Evolutionary conservation across 2,797 vertebrate genomes (phyloP).

Genomic region (Antennarius maculatus): DNA sequence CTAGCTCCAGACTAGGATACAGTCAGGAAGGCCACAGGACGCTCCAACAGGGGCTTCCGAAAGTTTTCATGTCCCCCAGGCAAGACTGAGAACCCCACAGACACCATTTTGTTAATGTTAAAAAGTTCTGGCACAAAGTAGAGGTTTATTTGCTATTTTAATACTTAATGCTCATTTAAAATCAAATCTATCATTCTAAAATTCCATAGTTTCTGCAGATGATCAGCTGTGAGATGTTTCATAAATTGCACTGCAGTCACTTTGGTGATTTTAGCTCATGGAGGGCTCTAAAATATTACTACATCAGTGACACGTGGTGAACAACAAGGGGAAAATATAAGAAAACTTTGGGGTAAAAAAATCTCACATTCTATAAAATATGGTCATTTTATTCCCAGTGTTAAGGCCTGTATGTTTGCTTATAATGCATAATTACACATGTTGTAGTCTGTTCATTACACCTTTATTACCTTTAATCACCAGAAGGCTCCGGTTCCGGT

Average conservation of each 20-base stretch:
- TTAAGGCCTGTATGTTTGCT: constrained; percentile 28
- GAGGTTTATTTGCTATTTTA: not conserved
- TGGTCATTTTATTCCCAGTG: not conserved
- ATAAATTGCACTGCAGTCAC: not conserved
- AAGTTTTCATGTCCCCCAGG: constrained; percentile 15
- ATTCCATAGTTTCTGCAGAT: not conserved
- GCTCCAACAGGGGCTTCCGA: constrained; percentile 36
- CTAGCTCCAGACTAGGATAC: constrained; percentile 25
- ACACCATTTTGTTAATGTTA: constrained; percentile 25
- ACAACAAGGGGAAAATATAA: not conserved
- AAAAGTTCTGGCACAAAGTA: not conserved
- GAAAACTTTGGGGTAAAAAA: too few species aligned
- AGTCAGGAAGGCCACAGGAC: constrained; percentile 58
- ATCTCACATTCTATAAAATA: too few species aligned
- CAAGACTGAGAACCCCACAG: constrained; percentile 9
- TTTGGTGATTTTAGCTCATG: not conserved
- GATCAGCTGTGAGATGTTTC: not conserved
- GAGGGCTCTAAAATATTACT: not conserved
- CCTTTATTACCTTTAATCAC: not conserved
- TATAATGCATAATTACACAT: not conserved
- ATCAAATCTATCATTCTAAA: too few species aligned
- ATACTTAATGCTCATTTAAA: not conserved
- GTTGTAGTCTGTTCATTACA: constrained; percentile 7
- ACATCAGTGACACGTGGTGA: not conserved
- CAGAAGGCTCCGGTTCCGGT: not conserved